Base-by-base conservation (phyloP, 2,888 invertebrate species). In the Opisthograptis luteolata region DNA sequence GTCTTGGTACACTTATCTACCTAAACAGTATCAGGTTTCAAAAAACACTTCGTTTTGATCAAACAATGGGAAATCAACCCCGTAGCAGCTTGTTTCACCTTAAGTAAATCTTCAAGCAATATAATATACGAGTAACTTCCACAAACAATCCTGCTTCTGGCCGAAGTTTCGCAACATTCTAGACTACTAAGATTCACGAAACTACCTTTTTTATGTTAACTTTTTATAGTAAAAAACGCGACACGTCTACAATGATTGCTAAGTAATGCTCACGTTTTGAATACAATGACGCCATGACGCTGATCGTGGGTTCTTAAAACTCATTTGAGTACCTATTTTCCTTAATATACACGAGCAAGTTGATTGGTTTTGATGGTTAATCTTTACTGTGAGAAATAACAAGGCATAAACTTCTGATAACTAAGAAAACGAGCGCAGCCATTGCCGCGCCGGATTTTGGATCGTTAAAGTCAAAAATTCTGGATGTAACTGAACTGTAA, bases 201-300 rank as follows among this genome's bases (percentile, higher is more conserved):
- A 37, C 9, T 14, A 34, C 2, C 14, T 34, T 20, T 28, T 28
- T 12, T 12, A 24, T 7, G 20, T 17, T 14, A 4, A 22, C 9
- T 46, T 47, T 41, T 28, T 28, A 12, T 35, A 35, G 20, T n/a
- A n/a, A n/a, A n/a, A 22, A 34, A 6, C n/a, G n/a, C 34, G 24
- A 36, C 36, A 48, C 20, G 36, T 36, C n/a, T 48, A 30, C 7
- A 40, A 32, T 28, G 22, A 46, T 3, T 3, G 17, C 5, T 17
- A 17, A 35, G 19, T 25, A 25, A 28, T 35, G 12, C 31, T 49
- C 42, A 42, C 42, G 42, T 37, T 42, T 42, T 27, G 19, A 32
- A 40, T 41, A 41, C 22, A 20, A 15, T 13, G 9, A 28, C n/a
- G n/a, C n/a, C n/a, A n/a, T n/a, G n/a, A n/a, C n/a, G 14, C 28